Base-by-base conservation (phyloP, 2,888 invertebrate genomes). In the Euzophera pinguis region DNA sequence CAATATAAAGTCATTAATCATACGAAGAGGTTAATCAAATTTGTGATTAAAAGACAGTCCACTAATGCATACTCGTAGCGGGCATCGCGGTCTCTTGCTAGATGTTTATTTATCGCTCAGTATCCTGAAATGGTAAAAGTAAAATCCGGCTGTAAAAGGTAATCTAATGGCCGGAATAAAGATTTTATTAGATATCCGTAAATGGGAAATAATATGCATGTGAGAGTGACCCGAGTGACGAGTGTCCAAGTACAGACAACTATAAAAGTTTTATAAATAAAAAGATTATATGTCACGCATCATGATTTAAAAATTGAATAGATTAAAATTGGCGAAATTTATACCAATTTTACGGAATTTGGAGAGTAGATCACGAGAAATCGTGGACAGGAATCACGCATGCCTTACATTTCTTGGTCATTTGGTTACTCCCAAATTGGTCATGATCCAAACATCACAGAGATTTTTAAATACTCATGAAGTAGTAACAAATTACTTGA, bases 341-440 rank as follows among this genome's bases (percentile, higher is more conserved):
- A 14, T 8, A 14, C 8, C 3, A 14, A 14, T 14, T 13, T 27
- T 13, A 27, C 29, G 3, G 3, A 13, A 13, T 45, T 13, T 32
- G 27, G 32, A 34, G 32, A 45, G 45, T 45, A 45, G 32, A 63
- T 69, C 76, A 75, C 72, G 78, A 76, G 65, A 72, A 75, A 69
- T 75, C 75, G 77, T 78, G 75, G 67, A 53, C 47, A 48, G 22
- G 54, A 43, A 60, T 65, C 70, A 70, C 71, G 70, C 64, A 55
- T 55, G 51, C 49, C 22, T 3, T 22, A 10, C 32, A 9, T 32
- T 32, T 50, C 50, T 50, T 50, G 39, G 42, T 48, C 48, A 49
- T 48, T 48, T 48, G 48, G 42, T 47, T 38, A 48, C n/a, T 22
- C 17, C 35, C 53, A 34, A 39, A 41, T 50, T 43, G 45, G 45